These are phyloP conservation scores for Lycophotia porphyrea DNA, from an alignment of 2,888 invertebrate species.

Conservation along the genomic window DNA sequence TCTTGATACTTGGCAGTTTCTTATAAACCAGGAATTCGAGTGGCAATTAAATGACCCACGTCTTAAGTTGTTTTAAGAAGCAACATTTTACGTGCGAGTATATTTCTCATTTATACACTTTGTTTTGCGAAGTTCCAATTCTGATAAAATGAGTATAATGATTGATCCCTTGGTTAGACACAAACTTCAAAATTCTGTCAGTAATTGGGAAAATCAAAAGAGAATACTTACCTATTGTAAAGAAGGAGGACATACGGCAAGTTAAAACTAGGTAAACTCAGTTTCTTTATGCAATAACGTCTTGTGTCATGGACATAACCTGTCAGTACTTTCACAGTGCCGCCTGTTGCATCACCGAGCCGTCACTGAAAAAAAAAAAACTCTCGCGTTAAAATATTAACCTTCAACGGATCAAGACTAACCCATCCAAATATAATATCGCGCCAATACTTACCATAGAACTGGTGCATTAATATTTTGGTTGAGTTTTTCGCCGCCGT, in stretches of 20 bases:
- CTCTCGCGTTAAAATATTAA: background rate
- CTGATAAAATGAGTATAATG: background rate
- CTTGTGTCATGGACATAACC: background rate
- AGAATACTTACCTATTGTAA: background rate
- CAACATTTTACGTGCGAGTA: background rate
- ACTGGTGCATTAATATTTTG: constrained; percentile 89
- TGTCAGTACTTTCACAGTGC: background rate
- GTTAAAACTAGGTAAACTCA: background rate
- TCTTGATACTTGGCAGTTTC: constrained; percentile 74
- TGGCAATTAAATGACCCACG: background rate
- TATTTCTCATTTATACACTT: background rate
- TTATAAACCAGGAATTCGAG: background rate
- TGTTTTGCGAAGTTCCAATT: background rate
- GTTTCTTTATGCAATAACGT: background rate
- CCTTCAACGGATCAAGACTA: constrained; percentile 74
- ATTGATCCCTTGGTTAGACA: too few relatives aligned
- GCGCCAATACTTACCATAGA: constrained; percentile 86
- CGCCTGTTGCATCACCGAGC: background rate
- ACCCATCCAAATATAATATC: constrained; percentile 63
- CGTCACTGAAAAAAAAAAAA: background rate
- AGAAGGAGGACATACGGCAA: background rate
- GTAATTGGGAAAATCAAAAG: background rate
- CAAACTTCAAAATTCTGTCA: background rate
- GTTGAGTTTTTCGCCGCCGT: constrained; percentile 89
- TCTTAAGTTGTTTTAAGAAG: background rate